Base-by-base conservation (phyloP, 2,113 vertebrate genomes). In the Oncorhynchus kisutch region DNA sequence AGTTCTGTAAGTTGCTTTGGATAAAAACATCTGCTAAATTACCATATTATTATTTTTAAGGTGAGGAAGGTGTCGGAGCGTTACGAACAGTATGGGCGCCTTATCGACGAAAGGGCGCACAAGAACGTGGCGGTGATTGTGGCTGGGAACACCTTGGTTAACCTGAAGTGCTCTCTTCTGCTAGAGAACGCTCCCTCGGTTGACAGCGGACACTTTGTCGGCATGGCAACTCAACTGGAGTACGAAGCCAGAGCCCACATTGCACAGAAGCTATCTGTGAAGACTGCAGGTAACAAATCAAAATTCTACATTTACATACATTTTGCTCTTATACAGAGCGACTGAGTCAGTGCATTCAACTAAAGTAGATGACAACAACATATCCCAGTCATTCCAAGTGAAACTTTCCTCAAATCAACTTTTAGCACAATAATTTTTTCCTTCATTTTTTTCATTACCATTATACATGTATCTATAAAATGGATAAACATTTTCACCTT, bases 151-250 rank as follows among this genome's bases (percentile, higher is more conserved):
- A 86, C 79, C 5, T 95, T 94, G 13, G 78, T 92, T 82, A 98
- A 97, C 81, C 90, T 97, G 16, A 96, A 95, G 71, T 90, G 95
- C 0, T 80, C 78, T 0, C 77, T 97, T 71, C 92, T 99, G 3
- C 78, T 90, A 45, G 86, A 85, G 1, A 88, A 78, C 0, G 93
- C 94, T 1, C 85, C 84, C 0, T 92, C 89, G 3, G 78, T 96
- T 7, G 83, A 88, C 71, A 85, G 89, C 22, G 67, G n/a, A 70
- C 95, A 91, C 45, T 91, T 98, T 62, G 81, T 97, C 11, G 93
- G 94, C 0, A 14, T 94, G 68, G 90, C 95, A 0, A 91, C 93
- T 1, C 90, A 94, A 3, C 85, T 96, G 79, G 96, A 97, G 88
- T 93, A 88, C 2, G 78, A 94, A 83, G 95, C 94, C 4, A 96